These are phyloP conservation scores for Periophthalmodon schlosseri DNA, from an alignment of 2,113 vertebrate species.

Conservation along the genomic window DNA sequence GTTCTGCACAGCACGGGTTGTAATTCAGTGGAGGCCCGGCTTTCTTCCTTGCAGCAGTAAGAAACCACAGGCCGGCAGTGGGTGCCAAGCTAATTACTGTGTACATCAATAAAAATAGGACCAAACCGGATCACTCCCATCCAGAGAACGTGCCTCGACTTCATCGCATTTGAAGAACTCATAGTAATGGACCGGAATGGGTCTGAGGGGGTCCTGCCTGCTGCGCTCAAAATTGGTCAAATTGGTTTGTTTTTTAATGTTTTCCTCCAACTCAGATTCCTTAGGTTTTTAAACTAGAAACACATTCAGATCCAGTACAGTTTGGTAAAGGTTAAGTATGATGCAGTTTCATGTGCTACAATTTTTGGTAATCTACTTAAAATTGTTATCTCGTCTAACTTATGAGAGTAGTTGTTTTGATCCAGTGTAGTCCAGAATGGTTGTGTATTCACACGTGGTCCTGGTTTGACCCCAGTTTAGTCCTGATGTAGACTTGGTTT, in stretches of 20 bases:
- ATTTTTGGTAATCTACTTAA: too few relatives aligned
- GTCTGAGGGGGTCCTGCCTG: conserved; percentile 54
- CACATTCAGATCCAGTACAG: background rate
- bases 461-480: too few relatives aligned
- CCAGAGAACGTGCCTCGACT: conserved; percentile 70
- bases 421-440: background rate
- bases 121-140: conserved; percentile 70
- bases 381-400: too few relatives aligned
- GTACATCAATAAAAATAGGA: conserved; percentile 81
- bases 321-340: too few relatives aligned
- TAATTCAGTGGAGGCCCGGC: conserved; percentile 52
- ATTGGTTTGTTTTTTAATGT: conserved; percentile 53
- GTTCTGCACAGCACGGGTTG: conserved; percentile 25
- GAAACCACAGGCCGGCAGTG: conserved; percentile 75
- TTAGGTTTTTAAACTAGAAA: background rate
- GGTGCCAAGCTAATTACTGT: conserved; percentile 79
- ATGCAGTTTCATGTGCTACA: too few relatives aligned
- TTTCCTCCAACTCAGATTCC: conserved; percentile 66
- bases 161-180: conserved; percentile 73
- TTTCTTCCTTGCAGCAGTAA: conserved; percentile 69
- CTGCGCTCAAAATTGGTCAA: conserved; percentile 62
- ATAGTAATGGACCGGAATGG: conserved; percentile 67
- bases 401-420: background rate
- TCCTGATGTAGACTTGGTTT: too few relatives aligned
- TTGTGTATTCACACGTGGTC: background rate